Evolutionary conservation across 1,140 invertebrate genomes (phyloP), one percentile per base, ranked within the genome.

Genomic region (Latrodectus geometricus): DNA sequence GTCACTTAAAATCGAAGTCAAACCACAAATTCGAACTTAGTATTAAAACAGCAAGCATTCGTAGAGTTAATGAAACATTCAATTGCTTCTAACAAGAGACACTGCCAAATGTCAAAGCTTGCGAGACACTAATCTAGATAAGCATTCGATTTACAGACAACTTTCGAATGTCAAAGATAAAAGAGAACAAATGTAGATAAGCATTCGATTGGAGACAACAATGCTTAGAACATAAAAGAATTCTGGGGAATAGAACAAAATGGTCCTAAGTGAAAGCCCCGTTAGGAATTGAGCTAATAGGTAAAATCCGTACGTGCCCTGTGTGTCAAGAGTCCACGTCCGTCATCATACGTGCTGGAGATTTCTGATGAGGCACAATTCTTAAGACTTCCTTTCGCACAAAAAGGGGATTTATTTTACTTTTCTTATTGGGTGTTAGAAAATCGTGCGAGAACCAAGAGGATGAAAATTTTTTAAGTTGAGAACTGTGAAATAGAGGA

Each of bases 241-340:
- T 61, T 61, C 54, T 61, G 11, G 54, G 54, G 17, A 61, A 17
- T 14, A 61, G 81, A 68, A 74, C 70, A 48, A 74, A 84, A 84
- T 49, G 48, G 48, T 73, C 35, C 48, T 84, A 84, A 84, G 82
- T 84, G 82, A 76, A 75, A 76, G 82, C 76, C 72, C 82, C 82
- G 23, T 15, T 11, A 68, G 72, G 73, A 76, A 23, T 50, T 14
- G 23, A 69, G 73, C 56, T 73, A 76, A 84, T 76, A 73, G 82
- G 61, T 52, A 52, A 84, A 84, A 84, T 76, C 73, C 21, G 82
- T 23, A 84, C 82, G 82, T 84, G 82, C 65, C 69, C 20, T 3
- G 80, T 12, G 11, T 56, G 8, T 50, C 14, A 61, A 20, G n/a
- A 14, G 17, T 66, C 23, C 15, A 35, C 35, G 65, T 48, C 54